Base-by-base conservation (phyloP, 2,888 invertebrate species). In the Idaea biselata region DNA sequence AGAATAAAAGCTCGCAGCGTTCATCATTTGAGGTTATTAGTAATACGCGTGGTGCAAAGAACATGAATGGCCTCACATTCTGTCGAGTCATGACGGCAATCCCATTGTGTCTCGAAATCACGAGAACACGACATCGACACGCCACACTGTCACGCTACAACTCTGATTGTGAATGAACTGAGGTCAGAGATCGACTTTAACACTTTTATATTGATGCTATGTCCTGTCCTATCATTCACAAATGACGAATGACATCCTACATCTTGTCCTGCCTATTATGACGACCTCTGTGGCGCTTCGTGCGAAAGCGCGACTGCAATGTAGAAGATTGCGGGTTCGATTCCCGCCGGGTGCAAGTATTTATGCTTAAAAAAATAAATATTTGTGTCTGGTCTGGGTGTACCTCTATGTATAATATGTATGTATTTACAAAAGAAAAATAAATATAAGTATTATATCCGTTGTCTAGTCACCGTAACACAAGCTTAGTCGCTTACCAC, bases 131-230 rank as follows among this genome's bases (percentile, higher is more conserved):
- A 83, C 83, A 84, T 76, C 81, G 77, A 82, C 83, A 83, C 79
- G 77, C 68, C 77, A 69, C 67, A 65, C 63, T 79, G 84, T 81
- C 84, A 82, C 82, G 87, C 87, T 87, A 87, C 79, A 82, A 79
- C 79, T 78, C 86, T 90, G 89, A 91, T 92, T 91, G 89, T 91
- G 87, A 90, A 91, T 90, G 89, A 88, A 89, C 86, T 78, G 75
- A 84, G 91, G 88, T 91, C 89, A 91, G 78, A 89, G 91, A 89
- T 89, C 90, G 83, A 78, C 79, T 77, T 75, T 79, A 75, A 73
- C 74, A 77, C 71, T 69, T 75, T 76, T 74, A 77, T 81, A 83
- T 79, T 77, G 77, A 81, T 82, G 83, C 78, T 81, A 85, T 85
- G 82, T 83, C 83, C 82, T 84, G 85, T 84, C 86, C 82, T 81